Evolutionary conservation across 2,797 vertebrate species (phyloP).

Genomic region (Erethizon dorsatum): DNA sequence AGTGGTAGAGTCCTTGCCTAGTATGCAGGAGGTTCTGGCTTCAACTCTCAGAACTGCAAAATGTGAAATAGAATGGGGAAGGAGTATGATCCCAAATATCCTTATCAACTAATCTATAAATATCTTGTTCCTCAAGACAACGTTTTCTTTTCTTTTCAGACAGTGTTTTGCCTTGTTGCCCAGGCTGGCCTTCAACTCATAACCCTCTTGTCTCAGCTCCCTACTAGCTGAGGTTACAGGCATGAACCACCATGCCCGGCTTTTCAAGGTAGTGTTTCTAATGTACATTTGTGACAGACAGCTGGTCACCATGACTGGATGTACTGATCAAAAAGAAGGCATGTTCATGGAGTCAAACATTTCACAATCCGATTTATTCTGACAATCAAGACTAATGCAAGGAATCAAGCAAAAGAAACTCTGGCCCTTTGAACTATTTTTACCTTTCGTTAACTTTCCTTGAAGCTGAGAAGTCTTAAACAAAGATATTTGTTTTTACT

Average conservation of each 20-base stretch:
- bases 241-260: background rate
- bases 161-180: background rate
- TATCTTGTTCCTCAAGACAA: background rate
- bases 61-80: background rate
- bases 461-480: background rate
- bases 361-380: background rate
- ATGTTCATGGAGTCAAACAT: background rate
- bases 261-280: background rate
- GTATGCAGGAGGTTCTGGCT: background rate
- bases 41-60: background rate
- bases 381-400: background rate
- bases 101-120: background rate
- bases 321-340: background rate
- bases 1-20: background rate
- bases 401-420: slow-evolving; percentile 14
- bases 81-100: background rate
- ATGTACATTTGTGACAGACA: background rate
- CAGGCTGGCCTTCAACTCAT: background rate
- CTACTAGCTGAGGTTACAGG: background rate
- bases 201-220: background rate
- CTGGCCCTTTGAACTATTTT: background rate
- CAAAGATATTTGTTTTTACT: background rate
- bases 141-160: background rate
- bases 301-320: background rate
- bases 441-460: background rate